Evolutionary conservation across 2,888 invertebrate genomes (phyloP).

Genomic region (Lithophane ornitopus): DNA sequence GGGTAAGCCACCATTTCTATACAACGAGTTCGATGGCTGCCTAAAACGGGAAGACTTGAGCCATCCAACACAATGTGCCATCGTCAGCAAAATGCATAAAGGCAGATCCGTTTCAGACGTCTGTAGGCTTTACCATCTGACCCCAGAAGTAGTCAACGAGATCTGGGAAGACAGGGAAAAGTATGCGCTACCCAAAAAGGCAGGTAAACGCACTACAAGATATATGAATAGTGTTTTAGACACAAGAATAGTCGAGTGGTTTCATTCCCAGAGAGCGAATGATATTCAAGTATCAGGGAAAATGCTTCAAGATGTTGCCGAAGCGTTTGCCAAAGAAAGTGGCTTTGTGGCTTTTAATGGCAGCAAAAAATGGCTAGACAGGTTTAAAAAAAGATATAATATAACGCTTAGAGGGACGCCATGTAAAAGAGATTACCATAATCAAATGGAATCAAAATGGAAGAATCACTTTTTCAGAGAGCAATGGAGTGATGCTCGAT

Average conservation of each 20-base stretch:
- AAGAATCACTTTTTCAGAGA: slow-evolving; percentile 77
- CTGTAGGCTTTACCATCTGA: slow-evolving; percentile 71
- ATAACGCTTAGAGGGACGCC: slow-evolving; percentile 69
- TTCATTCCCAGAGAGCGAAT: slow-evolving; percentile 66
- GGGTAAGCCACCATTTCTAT: slow-evolving; percentile 46
- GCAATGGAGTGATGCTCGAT: slow-evolving; percentile 73
- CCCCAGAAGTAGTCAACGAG: slow-evolving; percentile 72
- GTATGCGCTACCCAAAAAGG: slow-evolving; percentile 69
- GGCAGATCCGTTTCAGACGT: slow-evolving; percentile 73
- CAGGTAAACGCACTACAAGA: slow-evolving; percentile 64
- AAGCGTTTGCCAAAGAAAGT: slow-evolving; percentile 73
- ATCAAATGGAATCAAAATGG: slow-evolving; percentile 73
- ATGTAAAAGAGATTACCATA: slow-evolving; percentile 65
- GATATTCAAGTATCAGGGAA: slow-evolving; percentile 72
- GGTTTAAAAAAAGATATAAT: slow-evolving; percentile 75
- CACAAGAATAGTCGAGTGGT: slow-evolving; percentile 72
- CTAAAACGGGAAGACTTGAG: slow-evolving; percentile 68
- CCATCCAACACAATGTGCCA: slow-evolving; percentile 71
- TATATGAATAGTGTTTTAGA: slow-evolving; percentile 75
- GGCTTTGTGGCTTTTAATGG: slow-evolving; percentile 76
- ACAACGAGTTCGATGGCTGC: slow-evolving; percentile 34
- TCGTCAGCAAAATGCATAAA: slow-evolving; percentile 77
- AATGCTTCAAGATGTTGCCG: slow-evolving; percentile 74
- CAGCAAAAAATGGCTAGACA: slow-evolving; percentile 77
- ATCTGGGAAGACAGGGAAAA: slow-evolving; percentile 77